Evolutionary conservation across 1,140 invertebrate genomes (phyloP).

Genomic region (Coptotermes formosanus): DNA sequence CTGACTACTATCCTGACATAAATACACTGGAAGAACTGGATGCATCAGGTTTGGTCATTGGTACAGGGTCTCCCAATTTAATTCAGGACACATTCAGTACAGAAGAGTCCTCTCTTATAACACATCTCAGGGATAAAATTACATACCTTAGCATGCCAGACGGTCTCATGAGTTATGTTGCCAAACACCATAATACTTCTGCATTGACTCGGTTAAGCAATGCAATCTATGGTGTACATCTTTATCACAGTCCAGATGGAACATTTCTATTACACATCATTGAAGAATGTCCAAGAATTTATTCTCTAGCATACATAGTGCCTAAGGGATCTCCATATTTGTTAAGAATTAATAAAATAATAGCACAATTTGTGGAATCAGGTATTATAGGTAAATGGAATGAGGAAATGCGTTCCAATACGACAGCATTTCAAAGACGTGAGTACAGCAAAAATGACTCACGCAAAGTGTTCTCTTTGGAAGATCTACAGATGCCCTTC

Average conservation of each 20-base stretch:
- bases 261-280: slow-evolving; percentile 45
- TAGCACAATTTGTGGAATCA: slow-evolving; percentile 41
- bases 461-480: background rate
- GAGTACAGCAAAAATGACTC: background rate
- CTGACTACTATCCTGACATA: slow-evolving; percentile 45
- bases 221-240: background rate
- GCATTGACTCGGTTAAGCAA: background rate
- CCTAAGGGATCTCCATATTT: slow-evolving; percentile 39
- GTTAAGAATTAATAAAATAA: slow-evolving; percentile 39
- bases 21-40: slow-evolving; percentile 45
- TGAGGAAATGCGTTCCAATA: slow-evolving; percentile 30
- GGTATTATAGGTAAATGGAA: slow-evolving; percentile 45
- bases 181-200: background rate
- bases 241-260: slow-evolving; percentile 36
- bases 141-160: background rate
- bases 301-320: slow-evolving; percentile 45
- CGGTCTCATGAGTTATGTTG: too few relatives aligned
- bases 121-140: background rate
- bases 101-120: background rate
- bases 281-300: slow-evolving; percentile 46
- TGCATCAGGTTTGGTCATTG: slow-evolving; percentile 41
- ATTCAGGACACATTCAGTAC: slow-evolving; percentile 41
- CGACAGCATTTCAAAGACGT: background rate
- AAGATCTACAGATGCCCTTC: slow-evolving; percentile 43
- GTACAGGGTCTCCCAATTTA: slow-evolving; percentile 40